Evolutionary conservation across 2,113 vertebrate species (phyloP), one percentile per base, ranked within the genome.

Genomic region (Junco hyemalis): DNA sequence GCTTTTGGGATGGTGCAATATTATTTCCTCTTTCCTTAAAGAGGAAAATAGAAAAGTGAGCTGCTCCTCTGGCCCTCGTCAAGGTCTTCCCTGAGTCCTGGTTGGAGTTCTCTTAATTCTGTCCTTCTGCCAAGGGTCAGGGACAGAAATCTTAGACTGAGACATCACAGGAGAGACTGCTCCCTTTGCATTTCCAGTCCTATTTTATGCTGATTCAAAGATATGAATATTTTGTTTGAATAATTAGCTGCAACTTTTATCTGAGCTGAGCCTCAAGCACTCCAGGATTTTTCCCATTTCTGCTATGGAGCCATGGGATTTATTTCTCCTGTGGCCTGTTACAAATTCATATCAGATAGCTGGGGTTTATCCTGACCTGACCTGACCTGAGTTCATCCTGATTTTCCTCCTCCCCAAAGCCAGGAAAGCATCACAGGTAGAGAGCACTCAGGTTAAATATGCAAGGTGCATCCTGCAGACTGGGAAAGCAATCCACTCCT

Each of bases 231-330:
- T 95, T 70, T 68, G 29, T 76, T 87, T 69, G 42, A 23, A 59
- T 94, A 94, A 94, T 95, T 90, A 96, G 56, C 80, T 42, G 36
- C 64, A 60, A 51, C 76, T 91, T 96, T 93, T 71, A 88, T 93
- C 85, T 88, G 68, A 77, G 36, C 60, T 22, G 59, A 71, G 82
- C 90, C 82, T 83, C 29, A 2, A 84, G 86, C 47, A 11, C 51
- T 88, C 44, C 40, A 20, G n/a, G 40, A 35, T 13, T 94, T 82
- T 73, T 68, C 48, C 64, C 5, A 0, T 70, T 85, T 15, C 68
- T 82, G 2, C 51, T 66, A 2, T 1, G 14, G 65, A 89, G 21
- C 19, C 2, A 0, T 19, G 48, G 68, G 68, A 74, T 86, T 83
- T 82, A 60, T 86, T 90, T 82, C 68, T 74, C 74, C n/a, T 38